These are phyloP conservation scores for Dromaius novaehollandiae DNA, from an alignment of 2,113 vertebrate genomes.

Conservation along the genomic window DNA sequence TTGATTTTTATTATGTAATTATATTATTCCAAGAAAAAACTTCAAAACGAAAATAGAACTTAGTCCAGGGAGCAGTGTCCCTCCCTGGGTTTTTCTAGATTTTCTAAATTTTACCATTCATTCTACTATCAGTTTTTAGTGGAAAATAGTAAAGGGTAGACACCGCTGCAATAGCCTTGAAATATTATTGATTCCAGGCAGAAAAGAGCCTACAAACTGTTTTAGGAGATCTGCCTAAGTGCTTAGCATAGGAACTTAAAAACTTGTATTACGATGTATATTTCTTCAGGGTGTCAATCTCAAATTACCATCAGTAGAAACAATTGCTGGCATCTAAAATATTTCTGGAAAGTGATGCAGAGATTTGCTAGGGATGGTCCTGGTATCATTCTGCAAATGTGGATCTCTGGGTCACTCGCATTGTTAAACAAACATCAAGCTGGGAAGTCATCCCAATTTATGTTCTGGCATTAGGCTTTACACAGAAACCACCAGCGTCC, in stretches of 20 bases:
- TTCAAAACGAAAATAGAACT: background rate
- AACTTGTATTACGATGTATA: background rate
- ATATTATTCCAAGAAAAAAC: background rate
- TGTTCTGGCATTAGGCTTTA: background rate
- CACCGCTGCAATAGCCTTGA: background rate
- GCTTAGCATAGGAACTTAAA: background rate
- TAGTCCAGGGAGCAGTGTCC: background rate
- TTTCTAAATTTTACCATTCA: conserved; percentile 25
- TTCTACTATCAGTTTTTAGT: background rate
- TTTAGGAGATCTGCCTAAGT: background rate
- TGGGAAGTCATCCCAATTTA: background rate
- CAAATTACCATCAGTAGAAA: background rate
- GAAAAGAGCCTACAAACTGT: background rate
- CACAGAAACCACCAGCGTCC: background rate
- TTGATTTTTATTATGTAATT: background rate
- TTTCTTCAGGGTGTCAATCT: background rate
- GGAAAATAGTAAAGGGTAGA: background rate
- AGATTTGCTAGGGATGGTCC: background rate
- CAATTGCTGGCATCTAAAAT: background rate
- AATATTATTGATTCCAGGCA: background rate
- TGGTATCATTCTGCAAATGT: background rate
- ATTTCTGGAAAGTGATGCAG: background rate
- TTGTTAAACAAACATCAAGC: conserved; percentile 15
- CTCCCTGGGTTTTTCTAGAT: background rate
- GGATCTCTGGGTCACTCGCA: conserved; percentile 32